Percentiles rank a stretch among this genome's conserved stretches.
Conservation (phyloP, 2,888 invertebrate species). For the Leistus spinibarbis region DNA sequence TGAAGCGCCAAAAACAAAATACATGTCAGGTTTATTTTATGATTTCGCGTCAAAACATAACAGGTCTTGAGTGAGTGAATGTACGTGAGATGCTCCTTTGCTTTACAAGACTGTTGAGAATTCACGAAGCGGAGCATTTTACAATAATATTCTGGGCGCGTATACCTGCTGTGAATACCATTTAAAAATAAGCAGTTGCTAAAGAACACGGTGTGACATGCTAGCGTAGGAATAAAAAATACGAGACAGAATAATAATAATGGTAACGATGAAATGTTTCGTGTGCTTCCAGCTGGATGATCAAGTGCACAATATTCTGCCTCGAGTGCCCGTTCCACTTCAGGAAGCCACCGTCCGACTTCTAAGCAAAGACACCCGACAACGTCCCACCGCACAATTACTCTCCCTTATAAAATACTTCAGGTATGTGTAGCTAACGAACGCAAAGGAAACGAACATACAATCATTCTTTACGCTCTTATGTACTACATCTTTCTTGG, state of each 20-base stretch:
- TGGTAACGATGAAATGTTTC: neutral
- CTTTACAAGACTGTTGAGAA: too few species aligned
- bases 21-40: too few species aligned
- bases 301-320: constrained; percentile 77
- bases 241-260: neutral
- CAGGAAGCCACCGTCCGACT: constrained; percentile 88
- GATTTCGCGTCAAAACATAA: too few species aligned
- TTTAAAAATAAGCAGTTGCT: neutral
- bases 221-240: neutral
- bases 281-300: constrained; percentile 74
- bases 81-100: neutral
- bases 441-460: too few species aligned
- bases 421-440: too few species aligned
- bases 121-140: too few species aligned
- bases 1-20: too few species aligned
- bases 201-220: neutral
- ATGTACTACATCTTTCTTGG: too few species aligned
- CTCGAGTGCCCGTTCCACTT: constrained; percentile 79
- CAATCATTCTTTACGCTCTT: too few species aligned
- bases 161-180: neutral
- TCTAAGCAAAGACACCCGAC: constrained; percentile 80
- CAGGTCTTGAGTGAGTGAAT: neutral
- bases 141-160: too few species aligned
- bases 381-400: constrained; percentile 89
- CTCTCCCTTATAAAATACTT: constrained; percentile 90